Evolutionary conservation across 2,888 invertebrate genomes (phyloP).

Genomic region (Hirtodrosophila duncani): DNA sequence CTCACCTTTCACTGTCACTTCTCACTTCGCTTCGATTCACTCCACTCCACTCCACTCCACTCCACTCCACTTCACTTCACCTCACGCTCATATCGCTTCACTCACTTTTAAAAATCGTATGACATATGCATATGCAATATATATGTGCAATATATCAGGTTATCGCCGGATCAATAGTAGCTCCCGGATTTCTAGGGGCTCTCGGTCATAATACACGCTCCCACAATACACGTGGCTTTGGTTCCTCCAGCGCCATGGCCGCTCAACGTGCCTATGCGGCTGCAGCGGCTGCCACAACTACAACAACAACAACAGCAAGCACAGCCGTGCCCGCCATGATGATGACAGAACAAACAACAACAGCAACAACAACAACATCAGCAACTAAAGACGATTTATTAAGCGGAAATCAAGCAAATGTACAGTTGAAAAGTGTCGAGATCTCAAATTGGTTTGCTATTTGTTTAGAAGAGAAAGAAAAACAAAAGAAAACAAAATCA

Average conservation of each 20-base stretch:
- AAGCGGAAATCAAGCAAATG: constrained; percentile 72
- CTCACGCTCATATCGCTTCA: constrained; percentile 4
- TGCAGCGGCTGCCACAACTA: constrained; percentile 25
- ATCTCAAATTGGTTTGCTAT: constrained; percentile 65
- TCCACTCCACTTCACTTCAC: too few species aligned
- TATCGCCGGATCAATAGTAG: constrained; percentile 77
- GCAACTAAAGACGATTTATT: constrained; percentile 50
- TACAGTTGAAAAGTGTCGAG: constrained; percentile 44
- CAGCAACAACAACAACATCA: constrained; percentile 28
- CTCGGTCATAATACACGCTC: constrained; percentile 75
- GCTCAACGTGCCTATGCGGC: constrained; percentile 48
- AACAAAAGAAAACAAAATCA: constrained; percentile 15
- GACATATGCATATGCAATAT: constrained; percentile 11
- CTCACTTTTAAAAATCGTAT: too few species aligned
- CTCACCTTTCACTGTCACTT: too few species aligned
- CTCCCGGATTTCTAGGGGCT: constrained; percentile 76
- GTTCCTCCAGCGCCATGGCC: constrained; percentile 25
- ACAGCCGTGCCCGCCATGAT: constrained; percentile 20
- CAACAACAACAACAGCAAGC: constrained; percentile 38
- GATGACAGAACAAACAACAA: constrained; percentile 31
- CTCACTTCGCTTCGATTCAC: too few species aligned
- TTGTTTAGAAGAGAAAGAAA: constrained; percentile 41
- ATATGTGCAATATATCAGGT: constrained; percentile 54
- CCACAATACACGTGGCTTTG: constrained; percentile 68
- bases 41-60: too few species aligned